Percentiles rank a stretch among this genome's conserved stretches.
Conservation (phyloP, 2,113 vertebrate species). For the Epinephelus moara region DNA sequence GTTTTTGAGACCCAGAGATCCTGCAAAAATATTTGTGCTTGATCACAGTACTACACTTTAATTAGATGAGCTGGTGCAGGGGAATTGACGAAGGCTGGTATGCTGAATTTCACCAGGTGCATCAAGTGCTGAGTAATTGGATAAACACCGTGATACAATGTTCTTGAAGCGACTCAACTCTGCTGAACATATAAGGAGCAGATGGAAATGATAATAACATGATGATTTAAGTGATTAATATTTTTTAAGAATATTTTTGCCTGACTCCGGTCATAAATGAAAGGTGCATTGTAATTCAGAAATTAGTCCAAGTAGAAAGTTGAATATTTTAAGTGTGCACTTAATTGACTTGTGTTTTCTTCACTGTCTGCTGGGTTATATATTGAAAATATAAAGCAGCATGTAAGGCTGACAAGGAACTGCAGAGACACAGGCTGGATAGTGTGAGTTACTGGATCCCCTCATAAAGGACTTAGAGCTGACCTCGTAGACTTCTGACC, state of each 20-base stretch:
- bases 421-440: neutral
- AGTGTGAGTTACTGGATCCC: constrained; percentile 20
- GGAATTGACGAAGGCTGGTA: constrained; percentile 10
- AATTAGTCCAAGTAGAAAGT: neutral
- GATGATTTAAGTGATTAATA: neutral
- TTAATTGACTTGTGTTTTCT: neutral
- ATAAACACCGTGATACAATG: constrained; percentile 26
- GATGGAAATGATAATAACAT: neutral
- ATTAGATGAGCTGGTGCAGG: constrained; percentile 21
- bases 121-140: constrained; percentile 5
- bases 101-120: constrained; percentile 12
- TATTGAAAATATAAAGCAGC: constrained; percentile 3
- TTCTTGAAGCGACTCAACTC: constrained; percentile 5
- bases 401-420: neutral
- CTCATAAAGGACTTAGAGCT: constrained; percentile 27
- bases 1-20: neutral
- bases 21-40: constrained; percentile 3
- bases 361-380: neutral
- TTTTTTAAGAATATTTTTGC: neutral
- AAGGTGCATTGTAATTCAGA: neutral
- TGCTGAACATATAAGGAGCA: neutral
- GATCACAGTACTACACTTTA: constrained; percentile 11
- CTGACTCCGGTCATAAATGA: neutral
- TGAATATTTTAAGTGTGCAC: neutral
- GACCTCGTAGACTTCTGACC: constrained; percentile 52